Percentiles rank a stretch among this genome's conserved stretches.
Conservation (phyloP, 2,888 invertebrate species). For the Muschampia staudingeri region DNA sequence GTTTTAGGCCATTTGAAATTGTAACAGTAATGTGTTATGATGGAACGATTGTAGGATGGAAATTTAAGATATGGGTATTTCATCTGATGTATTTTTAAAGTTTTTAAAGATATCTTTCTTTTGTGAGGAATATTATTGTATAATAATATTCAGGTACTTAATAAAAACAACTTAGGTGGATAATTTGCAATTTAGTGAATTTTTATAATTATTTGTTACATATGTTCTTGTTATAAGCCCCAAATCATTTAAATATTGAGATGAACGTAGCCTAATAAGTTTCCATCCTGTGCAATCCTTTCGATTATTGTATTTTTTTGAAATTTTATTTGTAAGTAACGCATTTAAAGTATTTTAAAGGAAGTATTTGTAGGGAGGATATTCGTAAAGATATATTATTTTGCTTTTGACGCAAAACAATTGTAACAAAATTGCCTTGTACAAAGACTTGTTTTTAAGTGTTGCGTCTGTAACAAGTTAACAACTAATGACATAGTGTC, state of each 20-base stretch:
- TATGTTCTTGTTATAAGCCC: too few species aligned
- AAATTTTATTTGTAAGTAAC: slow-evolving; percentile 5
- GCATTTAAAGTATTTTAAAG: neutral
- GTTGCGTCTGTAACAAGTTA: slow-evolving; percentile 49
- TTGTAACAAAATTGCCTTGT: slow-evolving; percentile 83
- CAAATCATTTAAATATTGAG: too few species aligned
- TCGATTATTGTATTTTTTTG: neutral
- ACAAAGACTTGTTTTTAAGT: slow-evolving; percentile 85
- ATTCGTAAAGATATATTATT: neutral
- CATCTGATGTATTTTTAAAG: too few species aligned
- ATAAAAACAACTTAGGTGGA: too few species aligned
- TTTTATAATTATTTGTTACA: too few species aligned
- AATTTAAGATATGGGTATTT: too few species aligned
- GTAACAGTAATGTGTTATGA: neutral
- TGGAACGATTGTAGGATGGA: too few species aligned
- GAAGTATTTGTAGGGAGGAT: neutral
- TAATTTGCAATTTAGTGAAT: too few species aligned
- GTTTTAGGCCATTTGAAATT: too few species aligned
- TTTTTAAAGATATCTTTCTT: too few species aligned
- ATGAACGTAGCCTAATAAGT: neutral
- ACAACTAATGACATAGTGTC: slow-evolving; percentile 53
- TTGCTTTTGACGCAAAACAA: slow-evolving; percentile 33
- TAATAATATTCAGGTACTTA: too few species aligned
- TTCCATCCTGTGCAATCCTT: neutral
- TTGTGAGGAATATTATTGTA: too few species aligned